These are phyloP conservation scores for Ascidia mentula DNA, from an alignment of 23 tunicate species.

Conservation along the genomic window DNA sequence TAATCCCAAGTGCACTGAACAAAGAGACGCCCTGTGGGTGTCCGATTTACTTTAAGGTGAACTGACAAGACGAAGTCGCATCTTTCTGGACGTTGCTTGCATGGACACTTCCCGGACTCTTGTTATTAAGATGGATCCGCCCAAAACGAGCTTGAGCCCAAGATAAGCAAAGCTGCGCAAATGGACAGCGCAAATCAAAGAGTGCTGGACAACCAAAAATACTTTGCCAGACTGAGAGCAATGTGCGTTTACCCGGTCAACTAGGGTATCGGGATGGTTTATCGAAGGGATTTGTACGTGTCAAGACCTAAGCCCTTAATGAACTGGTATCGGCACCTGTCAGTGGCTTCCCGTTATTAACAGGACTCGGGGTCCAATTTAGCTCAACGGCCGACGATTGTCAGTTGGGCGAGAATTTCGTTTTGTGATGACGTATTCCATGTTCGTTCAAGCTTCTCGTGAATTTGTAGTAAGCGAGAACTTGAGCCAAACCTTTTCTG, in stretches of 20 bases:
- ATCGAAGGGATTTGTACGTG: slow-evolving; percentile 5
- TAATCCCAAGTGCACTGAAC: neutral
- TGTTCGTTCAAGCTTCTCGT: too few relatives aligned
- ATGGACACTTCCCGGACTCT: neutral
- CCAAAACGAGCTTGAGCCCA: neutral
- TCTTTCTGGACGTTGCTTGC: neutral
- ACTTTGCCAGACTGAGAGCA: slow-evolving; percentile 7
- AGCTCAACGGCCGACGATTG: neutral
- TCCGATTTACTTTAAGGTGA: neutral
- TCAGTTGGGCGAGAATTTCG: too few relatives aligned
- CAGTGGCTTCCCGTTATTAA: neutral
- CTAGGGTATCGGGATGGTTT: neutral
- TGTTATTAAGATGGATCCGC: slow-evolving; percentile 1
- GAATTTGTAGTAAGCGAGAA: too few relatives aligned
- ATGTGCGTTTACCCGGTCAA: neutral
- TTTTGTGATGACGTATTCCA: too few relatives aligned
- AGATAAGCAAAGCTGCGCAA: neutral
- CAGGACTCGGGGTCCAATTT: neutral
- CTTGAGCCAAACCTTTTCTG: too few relatives aligned
- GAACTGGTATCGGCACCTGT: slow-evolving; percentile 2
- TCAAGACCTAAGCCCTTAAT: neutral
- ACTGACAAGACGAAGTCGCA: neutral
- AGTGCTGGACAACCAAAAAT: neutral
- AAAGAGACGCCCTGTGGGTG: neutral
- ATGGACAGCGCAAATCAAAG: neutral